Conservation (phyloP, 2,797 vertebrate genomes). For the Esox masquinongy region DNA sequence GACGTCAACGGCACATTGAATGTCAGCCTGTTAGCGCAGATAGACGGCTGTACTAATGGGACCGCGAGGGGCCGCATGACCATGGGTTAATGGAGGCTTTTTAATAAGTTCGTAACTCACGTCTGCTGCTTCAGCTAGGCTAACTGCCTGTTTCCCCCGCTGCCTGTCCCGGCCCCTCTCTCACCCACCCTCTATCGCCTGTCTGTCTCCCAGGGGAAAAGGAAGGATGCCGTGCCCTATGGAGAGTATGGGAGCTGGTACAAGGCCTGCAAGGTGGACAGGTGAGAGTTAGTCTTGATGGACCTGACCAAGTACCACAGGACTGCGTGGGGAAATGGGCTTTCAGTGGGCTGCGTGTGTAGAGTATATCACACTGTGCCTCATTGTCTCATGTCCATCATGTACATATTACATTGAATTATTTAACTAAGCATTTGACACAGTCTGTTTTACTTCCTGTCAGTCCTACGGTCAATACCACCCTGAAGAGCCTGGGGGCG, state of each 20-base stretch:
- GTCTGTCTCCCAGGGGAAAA: slow-evolving; percentile 70
- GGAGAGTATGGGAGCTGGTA: slow-evolving; percentile 91
- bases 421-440: too few species aligned
- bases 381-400: background rate
- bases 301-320: too few species aligned
- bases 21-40: background rate
- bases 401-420: too few species aligned
- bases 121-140: background rate
- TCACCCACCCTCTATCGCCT: background rate
- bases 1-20: too few species aligned
- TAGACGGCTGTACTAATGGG: background rate
- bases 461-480: slow-evolving; percentile 89
- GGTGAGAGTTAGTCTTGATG: slow-evolving; percentile 65
- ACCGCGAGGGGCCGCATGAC: background rate
- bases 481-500: slow-evolving; percentile 85
- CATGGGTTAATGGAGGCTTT: background rate
- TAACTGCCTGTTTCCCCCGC: background rate
- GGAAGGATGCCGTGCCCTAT: slow-evolving; percentile 76
- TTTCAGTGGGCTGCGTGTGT: too few species aligned
- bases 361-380: too few species aligned
- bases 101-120: background rate
- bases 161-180: background rate
- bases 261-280: slow-evolving; percentile 91
- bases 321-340: too few species aligned
- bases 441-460: background rate